Base-by-base conservation (phyloP, 2,797 vertebrate genomes). In the Enteromius paludinosus region DNA sequence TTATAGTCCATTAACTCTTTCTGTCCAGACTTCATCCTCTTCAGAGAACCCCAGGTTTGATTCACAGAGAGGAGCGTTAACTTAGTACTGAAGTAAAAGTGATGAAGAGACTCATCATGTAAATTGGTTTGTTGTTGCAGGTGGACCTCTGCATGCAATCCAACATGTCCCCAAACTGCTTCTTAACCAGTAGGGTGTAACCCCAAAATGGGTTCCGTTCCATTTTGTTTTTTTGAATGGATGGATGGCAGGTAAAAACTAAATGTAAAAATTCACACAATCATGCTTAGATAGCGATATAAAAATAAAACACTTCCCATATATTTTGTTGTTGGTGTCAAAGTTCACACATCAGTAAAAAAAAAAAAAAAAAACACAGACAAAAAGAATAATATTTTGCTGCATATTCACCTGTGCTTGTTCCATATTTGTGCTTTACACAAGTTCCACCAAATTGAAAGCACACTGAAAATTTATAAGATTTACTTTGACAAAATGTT, bases 1-100 rank as follows among this genome's bases (percentile, higher is more conserved):
- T n/a, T 30, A 59, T 52, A 71, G 25, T 61, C 23, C 65, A 20
- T 70, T 61, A 45, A 71, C 20, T 59, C 65, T 70, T 45, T 70
- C 25, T 43, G 18, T 74, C 3, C 52, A 74, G 52, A 41, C 20
- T 25, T 66, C 28, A 65, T n/a, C 8, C 41, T 52, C 64, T 23
- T 79, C 65, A 28, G 3, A 43, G n/a, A 38, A n/a, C 47, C 33
- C 6, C 3, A 30, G 1, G 41, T 76, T 62, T 64, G 59, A n/a
- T n/a, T 43, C 25, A 45, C 9, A 25, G 64, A 38, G 8, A 78
- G 33, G 20, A 35, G 4, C 12, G 18, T 78, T 52, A n/a, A 20
- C 5, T 45, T 28, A 76, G n/a, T 38, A 59, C 23, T n/a, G 25
- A 14, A 43, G 43, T 64, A 43, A 43, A 59, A 28, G 11, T 30